These are phyloP conservation scores for Artemisiospiza belli DNA, from an alignment of 2,113 vertebrate species.

Conservation along the genomic window DNA sequence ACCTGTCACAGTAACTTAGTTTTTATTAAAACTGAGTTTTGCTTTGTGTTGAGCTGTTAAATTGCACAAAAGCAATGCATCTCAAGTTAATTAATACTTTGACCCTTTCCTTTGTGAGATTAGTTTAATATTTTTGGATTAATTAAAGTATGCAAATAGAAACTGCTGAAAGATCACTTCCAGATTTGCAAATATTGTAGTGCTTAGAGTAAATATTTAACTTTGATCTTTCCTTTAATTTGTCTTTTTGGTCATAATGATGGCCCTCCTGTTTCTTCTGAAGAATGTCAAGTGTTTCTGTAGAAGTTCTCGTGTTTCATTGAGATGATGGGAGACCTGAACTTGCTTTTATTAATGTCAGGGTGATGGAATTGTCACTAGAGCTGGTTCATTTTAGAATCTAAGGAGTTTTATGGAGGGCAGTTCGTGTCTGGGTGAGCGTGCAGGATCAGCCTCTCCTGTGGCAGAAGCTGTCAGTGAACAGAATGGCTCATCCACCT, in stretches of 20 bases:
- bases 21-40: constrained; percentile 66
- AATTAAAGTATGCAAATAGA: constrained; percentile 72
- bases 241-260: neutral
- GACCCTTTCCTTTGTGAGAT: constrained; percentile 69
- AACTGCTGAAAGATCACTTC: constrained; percentile 59
- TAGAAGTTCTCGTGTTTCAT: neutral
- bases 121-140: constrained; percentile 73
- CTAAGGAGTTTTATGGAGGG: neutral
- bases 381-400: neutral
- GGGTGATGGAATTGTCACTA: neutral
- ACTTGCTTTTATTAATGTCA: neutral
- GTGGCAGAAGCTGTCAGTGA: neutral
- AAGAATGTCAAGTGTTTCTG: neutral
- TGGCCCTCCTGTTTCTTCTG: neutral
- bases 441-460: neutral
- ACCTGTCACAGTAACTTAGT: constrained; percentile 73
- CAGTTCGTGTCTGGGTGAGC: neutral
- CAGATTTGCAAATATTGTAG: constrained; percentile 60
- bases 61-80: constrained; percentile 61
- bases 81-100: constrained; percentile 71
- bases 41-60: constrained; percentile 64
- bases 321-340: neutral
- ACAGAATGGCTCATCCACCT: neutral
- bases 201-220: constrained; percentile 65
- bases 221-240: constrained; percentile 62